Conservation (phyloP, 2,888 invertebrate genomes). For the Drosophila demipolita region DNA sequence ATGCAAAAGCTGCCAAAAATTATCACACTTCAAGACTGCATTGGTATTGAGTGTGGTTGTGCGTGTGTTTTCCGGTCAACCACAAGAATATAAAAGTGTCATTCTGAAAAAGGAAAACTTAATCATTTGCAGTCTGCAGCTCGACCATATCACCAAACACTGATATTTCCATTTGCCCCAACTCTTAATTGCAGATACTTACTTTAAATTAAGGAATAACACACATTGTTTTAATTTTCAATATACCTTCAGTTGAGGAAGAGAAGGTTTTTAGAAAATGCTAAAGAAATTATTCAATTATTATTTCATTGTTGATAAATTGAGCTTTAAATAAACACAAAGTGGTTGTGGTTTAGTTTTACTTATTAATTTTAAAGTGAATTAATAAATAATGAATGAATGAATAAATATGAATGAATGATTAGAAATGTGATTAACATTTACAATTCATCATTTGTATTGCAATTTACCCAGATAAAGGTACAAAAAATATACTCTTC, state of each 20-base stretch:
- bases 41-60: constrained; percentile 4
- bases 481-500: neutral
- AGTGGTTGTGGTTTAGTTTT: neutral
- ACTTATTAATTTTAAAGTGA: neutral
- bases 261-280: neutral
- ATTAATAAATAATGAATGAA: neutral
- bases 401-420: neutral
- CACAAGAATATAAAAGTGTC: constrained; percentile 71
- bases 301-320: neutral
- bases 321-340: neutral
- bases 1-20: constrained; percentile 54
- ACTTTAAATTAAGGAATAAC: neutral
- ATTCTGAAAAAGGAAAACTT: constrained; percentile 65
- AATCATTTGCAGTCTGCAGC: constrained; percentile 64
- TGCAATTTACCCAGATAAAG: neutral
- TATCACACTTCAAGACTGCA: constrained; percentile 19
- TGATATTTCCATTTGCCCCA: constrained; percentile 13
- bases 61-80: constrained; percentile 32
- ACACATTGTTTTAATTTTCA: neutral
- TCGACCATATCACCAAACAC: constrained; percentile 30
- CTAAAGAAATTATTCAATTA: neutral
- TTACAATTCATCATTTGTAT: neutral
- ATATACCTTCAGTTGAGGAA: neutral
- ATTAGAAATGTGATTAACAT: neutral
- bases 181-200: constrained; percentile 35